Evolutionary conservation across 2,113 vertebrate species (phyloP).

Genomic region (Pedetes capensis): DNA sequence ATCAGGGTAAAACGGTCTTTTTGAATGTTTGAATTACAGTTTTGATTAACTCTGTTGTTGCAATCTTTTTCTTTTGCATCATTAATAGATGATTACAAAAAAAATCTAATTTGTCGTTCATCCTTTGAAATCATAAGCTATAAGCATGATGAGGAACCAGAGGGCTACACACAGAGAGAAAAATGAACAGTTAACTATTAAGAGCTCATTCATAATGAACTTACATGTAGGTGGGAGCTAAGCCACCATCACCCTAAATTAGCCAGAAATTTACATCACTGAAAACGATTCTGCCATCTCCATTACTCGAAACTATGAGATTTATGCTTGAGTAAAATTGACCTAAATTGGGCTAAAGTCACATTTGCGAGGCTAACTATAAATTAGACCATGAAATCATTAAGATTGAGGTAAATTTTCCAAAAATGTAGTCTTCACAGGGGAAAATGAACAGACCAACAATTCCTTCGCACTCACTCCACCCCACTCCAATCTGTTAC

Average conservation of each 20-base stretch:
- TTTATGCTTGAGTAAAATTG: constrained; percentile 72
- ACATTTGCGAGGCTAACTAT: constrained; percentile 68
- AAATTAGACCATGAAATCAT: constrained; percentile 77
- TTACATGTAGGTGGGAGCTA: neutral
- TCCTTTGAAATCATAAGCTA: constrained; percentile 23
- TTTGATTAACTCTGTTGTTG: neutral
- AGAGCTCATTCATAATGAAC: constrained; percentile 48
- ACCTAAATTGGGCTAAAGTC: constrained; percentile 77
- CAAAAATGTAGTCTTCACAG: constrained; percentile 57
- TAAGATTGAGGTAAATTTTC: constrained; percentile 66
- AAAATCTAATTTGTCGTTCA: neutral
- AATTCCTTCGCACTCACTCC: constrained; percentile 63
- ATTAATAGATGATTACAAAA: neutral
- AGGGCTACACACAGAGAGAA: neutral
- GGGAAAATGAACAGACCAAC: constrained; percentile 62
- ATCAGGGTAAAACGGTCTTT: neutral
- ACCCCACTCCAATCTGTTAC: constrained; percentile 72
- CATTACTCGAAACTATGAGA: constrained; percentile 56
- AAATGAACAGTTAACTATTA: neutral
- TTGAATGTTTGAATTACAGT: neutral
- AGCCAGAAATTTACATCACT: constrained; percentile 53
- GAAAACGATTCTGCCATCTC: neutral
- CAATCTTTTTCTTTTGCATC: neutral
- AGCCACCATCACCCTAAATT: constrained; percentile 58
- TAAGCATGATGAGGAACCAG: neutral